phyloP scores from a whole-genome alignment of 2,797 vertebrate genomes.

The Mormyrus proboscirostris region DNA sequence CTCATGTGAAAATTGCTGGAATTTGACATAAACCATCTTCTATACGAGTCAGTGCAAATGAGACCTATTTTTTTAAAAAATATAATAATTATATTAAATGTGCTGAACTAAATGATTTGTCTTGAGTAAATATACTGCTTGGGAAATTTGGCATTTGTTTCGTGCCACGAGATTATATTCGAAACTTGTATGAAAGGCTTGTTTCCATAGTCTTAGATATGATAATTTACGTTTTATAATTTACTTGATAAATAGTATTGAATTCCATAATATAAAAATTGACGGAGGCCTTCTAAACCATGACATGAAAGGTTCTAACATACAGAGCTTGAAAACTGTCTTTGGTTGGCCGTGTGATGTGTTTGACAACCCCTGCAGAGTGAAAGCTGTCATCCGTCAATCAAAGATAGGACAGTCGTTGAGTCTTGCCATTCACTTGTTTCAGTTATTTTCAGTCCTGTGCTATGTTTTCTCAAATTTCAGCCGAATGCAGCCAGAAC shows the following conservation, averaged over 20 bases:
- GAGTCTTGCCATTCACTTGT: not conserved
- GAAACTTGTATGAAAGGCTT: not conserved
- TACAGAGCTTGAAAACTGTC: not conserved
- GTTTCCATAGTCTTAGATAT: not conserved
- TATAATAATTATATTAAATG: not conserved
- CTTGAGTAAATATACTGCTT: not conserved
- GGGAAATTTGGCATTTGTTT: not conserved
- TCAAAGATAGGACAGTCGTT: conserved; percentile 16
- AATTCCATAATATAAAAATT: not conserved
- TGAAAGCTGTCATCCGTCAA: conserved; percentile 25
- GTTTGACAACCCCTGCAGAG: conserved; percentile 14
- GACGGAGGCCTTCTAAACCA: conserved; percentile 18
- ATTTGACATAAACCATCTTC: conserved; percentile 4
- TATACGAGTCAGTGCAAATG: not conserved
- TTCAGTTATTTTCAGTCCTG: not conserved
- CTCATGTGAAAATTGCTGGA: conserved; percentile 4
- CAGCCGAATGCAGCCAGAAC: not conserved
- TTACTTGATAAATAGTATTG: not conserved
- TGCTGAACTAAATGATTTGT: not conserved
- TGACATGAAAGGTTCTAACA: conserved; percentile 9
- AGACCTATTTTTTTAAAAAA: not conserved
- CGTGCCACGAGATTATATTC: not conserved
- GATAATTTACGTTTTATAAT: not conserved
- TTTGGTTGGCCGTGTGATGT: conserved; percentile 14
- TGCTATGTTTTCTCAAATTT: not conserved